These are phyloP conservation scores for Ophonus ardosiacus DNA, from an alignment of 2,888 invertebrate genomes.

Conservation along the genomic window DNA sequence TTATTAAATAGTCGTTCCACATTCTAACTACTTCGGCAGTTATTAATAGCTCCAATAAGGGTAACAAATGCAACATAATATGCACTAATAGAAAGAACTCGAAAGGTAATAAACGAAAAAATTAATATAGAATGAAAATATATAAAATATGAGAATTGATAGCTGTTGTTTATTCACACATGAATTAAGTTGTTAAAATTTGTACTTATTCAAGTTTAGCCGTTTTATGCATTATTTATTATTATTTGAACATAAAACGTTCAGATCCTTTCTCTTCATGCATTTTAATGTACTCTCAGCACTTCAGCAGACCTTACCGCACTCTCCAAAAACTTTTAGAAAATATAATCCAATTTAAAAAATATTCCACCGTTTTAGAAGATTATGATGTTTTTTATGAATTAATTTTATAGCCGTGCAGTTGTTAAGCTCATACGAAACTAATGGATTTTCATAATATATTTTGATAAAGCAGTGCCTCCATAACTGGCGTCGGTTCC, in stretches of 20 bases:
- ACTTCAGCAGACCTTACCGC: neutral
- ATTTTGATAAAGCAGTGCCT: no score
- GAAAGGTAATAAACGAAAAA: neutral
- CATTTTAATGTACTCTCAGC: neutral
- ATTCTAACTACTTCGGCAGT: neutral
- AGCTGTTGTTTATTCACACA: neutral
- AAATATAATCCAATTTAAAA: neutral
- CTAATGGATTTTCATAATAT: no score
- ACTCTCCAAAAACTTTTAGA: neutral
- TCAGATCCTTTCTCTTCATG: neutral
- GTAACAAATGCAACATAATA: neutral
- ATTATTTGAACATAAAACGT: neutral
- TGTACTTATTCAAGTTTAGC: neutral
- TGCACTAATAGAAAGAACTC: neutral
- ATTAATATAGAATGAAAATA: neutral
- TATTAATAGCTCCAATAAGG: no score
- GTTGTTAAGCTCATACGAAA: no score
- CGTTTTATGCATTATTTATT: neutral
- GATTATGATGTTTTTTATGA: no score
- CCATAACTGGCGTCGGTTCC: no score
- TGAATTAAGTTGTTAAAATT: neutral
- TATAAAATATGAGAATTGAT: neutral
- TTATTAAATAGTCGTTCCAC: neutral
- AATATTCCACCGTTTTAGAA: neutral
- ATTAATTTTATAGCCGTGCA: no score